Evolutionary conservation across 2,797 vertebrate species (phyloP), one percentile per base, ranked within the genome.

Genomic region (Cottoperca gobio): DNA sequence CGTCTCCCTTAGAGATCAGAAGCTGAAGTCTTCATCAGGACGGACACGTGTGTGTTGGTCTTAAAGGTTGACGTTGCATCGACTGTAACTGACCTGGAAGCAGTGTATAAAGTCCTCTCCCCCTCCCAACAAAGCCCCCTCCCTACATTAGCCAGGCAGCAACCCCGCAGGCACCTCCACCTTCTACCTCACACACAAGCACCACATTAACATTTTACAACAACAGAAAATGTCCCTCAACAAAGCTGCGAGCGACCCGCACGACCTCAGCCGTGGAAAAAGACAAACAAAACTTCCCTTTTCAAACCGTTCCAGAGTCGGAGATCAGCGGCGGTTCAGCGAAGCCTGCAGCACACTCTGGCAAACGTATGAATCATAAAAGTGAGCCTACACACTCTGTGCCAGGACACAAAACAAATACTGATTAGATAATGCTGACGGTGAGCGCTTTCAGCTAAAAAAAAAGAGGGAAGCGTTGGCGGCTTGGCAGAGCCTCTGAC

Each of bases 371-470:
- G 88, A 89, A 80, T 90, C 89, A 86, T 73, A 75, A 43, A 76
- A 80, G 73, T 5, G 73, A 85, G 82, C 88, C 85, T 69, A 78
- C 88, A 82, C 87, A 69, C 57, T n/a, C n/a, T 65, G 70, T 4
- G 42, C 48, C 82, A 55, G 77, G 75, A 80, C 86, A 66, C 82
- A 49, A 58, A 73, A 75, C 65, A 84, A 1, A 70, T 87, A 58
- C 71, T 70, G 86, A 84, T 91, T 88, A 84, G 87, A 81, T 88
- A 87, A 89, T 70, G 21, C 81, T 55, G 78, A 78, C 50, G 43
- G 26, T 35, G 83, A 81, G 78, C 73, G 39, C 70, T 80, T 69
- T 49, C 61, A 76, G 77, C 35, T 26, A 3, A 1, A 69, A 9
- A 11, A 46, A 81, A 83, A 14, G 61, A 37, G 58, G 77, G 63